These are phyloP conservation scores for Strix uralensis DNA, from an alignment of 2,113 vertebrate genomes.

Conservation along the genomic window DNA sequence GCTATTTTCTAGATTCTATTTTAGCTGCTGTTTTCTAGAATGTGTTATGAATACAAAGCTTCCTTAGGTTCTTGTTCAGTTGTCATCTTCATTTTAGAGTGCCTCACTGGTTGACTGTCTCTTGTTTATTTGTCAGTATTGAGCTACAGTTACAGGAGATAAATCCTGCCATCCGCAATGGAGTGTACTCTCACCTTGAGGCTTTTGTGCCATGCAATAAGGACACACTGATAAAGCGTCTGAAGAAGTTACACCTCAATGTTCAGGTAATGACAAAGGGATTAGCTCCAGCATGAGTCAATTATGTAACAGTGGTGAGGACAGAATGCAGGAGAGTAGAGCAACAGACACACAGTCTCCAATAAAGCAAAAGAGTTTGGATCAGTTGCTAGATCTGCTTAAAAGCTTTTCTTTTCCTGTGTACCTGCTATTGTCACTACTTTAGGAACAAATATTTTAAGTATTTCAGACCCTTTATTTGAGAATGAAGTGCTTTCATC, in stretches of 20 bases:
- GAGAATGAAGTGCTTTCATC: background rate
- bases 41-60: background rate
- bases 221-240: constrained; percentile 93
- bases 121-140: constrained; percentile 79
- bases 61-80: background rate
- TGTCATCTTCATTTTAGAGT: background rate
- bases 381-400: background rate
- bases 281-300: background rate
- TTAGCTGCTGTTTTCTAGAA: background rate
- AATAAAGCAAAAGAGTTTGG: background rate
- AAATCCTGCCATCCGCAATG: constrained; percentile 78
- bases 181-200: constrained; percentile 92
- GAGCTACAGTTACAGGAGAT: constrained; percentile 96
- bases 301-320: fast-evolving
- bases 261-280: constrained; percentile 81
- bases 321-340: background rate
- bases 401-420: background rate
- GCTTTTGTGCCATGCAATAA: constrained; percentile 98
- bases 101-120: background rate
- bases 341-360: background rate
- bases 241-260: constrained; percentile 97
- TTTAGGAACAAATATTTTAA: background rate
- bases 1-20: too few relatives aligned
- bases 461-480: background rate
- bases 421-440: background rate